Conservation (phyloP, 2,888 invertebrate genomes). For the Margaritifera margaritifera region DNA sequence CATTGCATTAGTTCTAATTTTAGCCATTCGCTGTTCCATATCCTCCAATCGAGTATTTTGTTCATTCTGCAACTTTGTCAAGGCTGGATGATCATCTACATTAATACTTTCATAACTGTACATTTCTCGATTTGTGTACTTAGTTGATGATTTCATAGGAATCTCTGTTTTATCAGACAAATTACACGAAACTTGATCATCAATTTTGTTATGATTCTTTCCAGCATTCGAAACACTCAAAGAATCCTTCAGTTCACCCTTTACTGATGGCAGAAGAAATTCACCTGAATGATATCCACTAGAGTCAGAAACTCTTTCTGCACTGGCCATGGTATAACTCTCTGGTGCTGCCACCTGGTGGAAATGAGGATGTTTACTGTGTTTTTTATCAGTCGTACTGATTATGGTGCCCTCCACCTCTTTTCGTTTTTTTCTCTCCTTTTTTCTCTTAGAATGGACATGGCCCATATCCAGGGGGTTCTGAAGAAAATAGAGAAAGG, state of each 20-base stretch:
- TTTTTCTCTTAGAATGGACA: conserved; percentile 47
- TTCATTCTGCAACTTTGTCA: conserved; percentile 63
- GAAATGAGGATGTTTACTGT: conserved; percentile 27
- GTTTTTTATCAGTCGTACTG: conserved; percentile 13
- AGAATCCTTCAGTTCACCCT: conserved; percentile 2
- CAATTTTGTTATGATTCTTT: not conserved
- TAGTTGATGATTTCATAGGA: not conserved
- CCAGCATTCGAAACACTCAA: conserved; percentile 7
- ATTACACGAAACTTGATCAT: not conserved
- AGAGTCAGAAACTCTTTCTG: conserved; percentile 41
- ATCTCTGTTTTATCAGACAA: not conserved
- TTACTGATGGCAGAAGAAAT: conserved; percentile 20
- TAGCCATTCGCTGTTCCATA: conserved; percentile 59
- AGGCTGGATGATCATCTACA: conserved; percentile 59
- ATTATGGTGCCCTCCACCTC: conserved; percentile 37
- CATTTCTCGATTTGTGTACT: conserved; percentile 7
- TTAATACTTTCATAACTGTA: conserved; percentile 41
- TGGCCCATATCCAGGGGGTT: conserved; percentile 38
- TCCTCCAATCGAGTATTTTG: conserved; percentile 60
- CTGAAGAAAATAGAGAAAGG: conserved; percentile 4
- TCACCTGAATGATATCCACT: conserved; percentile 40
- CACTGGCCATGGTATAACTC: conserved; percentile 3
- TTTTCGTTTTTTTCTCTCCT: conserved; percentile 30
- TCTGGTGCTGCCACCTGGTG: conserved; percentile 33
- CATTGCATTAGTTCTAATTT: conserved; percentile 60